A percentile compares a stretch with the other conserved stretches of the same genome.
phyloP scores from a whole-genome alignment of 2,113 vertebrate genomes.

The Agapornis roseicollis region DNA sequence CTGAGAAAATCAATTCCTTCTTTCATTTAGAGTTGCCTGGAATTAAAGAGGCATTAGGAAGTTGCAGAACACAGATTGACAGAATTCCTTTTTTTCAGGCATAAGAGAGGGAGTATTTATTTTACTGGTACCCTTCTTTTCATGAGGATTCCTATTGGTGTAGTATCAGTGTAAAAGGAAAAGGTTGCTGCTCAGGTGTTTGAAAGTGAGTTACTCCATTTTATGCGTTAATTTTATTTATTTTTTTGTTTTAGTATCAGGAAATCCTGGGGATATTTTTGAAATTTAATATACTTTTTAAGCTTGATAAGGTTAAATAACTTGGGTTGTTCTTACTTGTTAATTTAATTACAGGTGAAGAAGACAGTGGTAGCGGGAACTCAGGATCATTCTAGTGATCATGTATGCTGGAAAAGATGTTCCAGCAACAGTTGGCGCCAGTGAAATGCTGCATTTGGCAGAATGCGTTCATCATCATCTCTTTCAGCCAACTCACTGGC shows the following conservation, averaged over 20 bases:
- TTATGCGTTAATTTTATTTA: not conserved
- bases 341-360: not conserved
- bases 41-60: constrained; percentile 19
- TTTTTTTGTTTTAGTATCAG: not conserved
- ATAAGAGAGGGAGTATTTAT: not conserved
- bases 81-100: not conserved
- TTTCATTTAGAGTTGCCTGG: constrained; percentile 34
- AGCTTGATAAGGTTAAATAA: not conserved
- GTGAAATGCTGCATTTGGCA: not conserved
- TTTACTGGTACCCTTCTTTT: not conserved
- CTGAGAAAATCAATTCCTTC: constrained; percentile 52
- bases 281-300: not conserved
- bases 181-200: not conserved
- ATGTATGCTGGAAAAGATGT: not conserved
- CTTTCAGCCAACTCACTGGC: not conserved
- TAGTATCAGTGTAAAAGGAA: not conserved
- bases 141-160: not conserved
- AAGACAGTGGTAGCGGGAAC: fast-evolving
- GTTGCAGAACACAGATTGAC: not conserved
- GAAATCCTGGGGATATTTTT: not conserved
- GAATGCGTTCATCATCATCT: not conserved
- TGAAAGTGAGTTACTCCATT: not conserved
- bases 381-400: not conserved
- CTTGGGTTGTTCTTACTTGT: not conserved
- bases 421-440: not conserved